Evolutionary conservation across 2,113 vertebrate genomes (phyloP).

Genomic region (Campylomormyrus tamandua): DNA sequence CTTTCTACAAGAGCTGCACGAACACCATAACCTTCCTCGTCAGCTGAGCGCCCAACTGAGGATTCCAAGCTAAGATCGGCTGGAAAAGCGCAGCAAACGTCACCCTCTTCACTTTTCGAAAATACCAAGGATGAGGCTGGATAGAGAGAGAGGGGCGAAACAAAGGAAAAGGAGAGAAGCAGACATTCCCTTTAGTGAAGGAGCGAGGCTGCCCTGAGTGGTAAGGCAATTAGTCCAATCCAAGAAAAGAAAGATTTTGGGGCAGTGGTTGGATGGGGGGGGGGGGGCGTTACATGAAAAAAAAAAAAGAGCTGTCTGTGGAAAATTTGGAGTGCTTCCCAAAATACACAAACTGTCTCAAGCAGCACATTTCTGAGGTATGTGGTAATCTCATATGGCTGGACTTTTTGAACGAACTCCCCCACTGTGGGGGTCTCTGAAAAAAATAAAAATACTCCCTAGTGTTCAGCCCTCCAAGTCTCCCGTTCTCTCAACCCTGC

Average conservation of each 20-base stretch:
- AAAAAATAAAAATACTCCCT: slow-evolving; percentile 14
- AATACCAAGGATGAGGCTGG: slow-evolving; percentile 57
- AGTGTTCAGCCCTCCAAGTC: slow-evolving; percentile 49
- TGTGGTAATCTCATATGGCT: slow-evolving; percentile 63
- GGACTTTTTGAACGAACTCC: slow-evolving; percentile 57
- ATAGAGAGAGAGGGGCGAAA: slow-evolving; percentile 47
- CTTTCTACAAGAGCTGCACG: background rate
- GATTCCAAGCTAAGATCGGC: slow-evolving; percentile 30
- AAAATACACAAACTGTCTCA: slow-evolving; percentile 51
- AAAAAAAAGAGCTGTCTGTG: slow-evolving; percentile 59
- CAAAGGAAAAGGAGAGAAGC: slow-evolving; percentile 32
- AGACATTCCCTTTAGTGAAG: slow-evolving; percentile 49
- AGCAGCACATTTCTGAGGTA: slow-evolving; percentile 59
- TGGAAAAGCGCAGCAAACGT: slow-evolving; percentile 59
- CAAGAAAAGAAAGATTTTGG: background rate
- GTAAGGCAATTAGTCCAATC: slow-evolving; percentile 53
- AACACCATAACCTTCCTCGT: background rate
- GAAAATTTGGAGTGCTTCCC: slow-evolving; percentile 63
- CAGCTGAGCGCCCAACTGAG: background rate
- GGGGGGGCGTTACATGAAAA: background rate
- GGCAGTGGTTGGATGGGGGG: background rate
- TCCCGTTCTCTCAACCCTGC: slow-evolving; percentile 46
- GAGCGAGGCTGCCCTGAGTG: slow-evolving; percentile 38
- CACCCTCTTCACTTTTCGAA: slow-evolving; percentile 49
- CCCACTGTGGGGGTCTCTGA: slow-evolving; percentile 30